phyloP scores from a whole-genome alignment of 2,113 vertebrate species.

The Melanerpes aurifrons region DNA sequence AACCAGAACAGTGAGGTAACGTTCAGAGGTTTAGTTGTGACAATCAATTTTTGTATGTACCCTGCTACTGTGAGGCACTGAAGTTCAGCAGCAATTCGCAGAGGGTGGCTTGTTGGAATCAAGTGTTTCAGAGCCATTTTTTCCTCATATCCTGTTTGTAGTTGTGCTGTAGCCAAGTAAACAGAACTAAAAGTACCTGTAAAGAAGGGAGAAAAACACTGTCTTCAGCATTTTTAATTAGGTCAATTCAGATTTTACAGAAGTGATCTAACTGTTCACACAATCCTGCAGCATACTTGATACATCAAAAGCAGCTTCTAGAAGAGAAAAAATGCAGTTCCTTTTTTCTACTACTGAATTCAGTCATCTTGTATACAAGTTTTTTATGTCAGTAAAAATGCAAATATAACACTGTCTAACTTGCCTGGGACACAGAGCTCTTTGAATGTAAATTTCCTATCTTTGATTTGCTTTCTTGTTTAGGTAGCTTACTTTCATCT shows the following conservation, averaged over 20 bases:
- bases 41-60: slow-evolving; percentile 70
- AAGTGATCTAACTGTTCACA: slow-evolving; percentile 7
- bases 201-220: slow-evolving; percentile 10
- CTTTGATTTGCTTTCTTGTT: slow-evolving; percentile 72
- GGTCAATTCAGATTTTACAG: slow-evolving; percentile 21
- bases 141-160: slow-evolving; percentile 83
- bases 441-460: slow-evolving; percentile 59
- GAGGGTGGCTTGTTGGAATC: slow-evolving; percentile 96
- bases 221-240: slow-evolving; percentile 50
- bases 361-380: slow-evolving; percentile 62
- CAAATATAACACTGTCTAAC: slow-evolving; percentile 66
- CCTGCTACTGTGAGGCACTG: slow-evolving; percentile 95
- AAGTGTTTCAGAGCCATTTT: slow-evolving; percentile 96
- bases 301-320: slow-evolving; percentile 49
- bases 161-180: slow-evolving; percentile 90
- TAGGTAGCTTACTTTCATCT: slow-evolving; percentile 66
- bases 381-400: slow-evolving; percentile 65
- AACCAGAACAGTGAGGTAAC: neutral
- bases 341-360: slow-evolving; percentile 47
- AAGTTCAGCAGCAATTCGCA: slow-evolving; percentile 95
- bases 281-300: neutral
- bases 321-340: neutral
- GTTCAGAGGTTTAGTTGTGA: neutral
- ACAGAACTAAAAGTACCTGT: slow-evolving; percentile 98
- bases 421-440: slow-evolving; percentile 58